Conservation (phyloP, 2,113 vertebrate genomes). For the Phaetusa simplex region DNA sequence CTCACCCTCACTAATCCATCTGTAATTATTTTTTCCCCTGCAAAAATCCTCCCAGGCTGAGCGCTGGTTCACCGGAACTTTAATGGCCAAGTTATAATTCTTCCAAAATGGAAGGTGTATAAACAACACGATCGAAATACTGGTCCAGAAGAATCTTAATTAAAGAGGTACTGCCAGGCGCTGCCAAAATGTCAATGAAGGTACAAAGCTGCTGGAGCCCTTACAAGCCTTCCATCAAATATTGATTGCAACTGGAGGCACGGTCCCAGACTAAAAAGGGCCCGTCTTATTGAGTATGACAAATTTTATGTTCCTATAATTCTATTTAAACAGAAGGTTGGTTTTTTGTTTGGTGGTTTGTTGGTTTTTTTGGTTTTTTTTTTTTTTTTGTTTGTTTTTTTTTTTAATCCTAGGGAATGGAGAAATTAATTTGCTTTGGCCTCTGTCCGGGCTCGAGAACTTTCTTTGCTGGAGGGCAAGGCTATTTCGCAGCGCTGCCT, state of each 20-base stretch:
- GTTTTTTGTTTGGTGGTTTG: neutral
- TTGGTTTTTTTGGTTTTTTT: too few relatives aligned
- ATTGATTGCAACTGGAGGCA: constrained; percentile 54
- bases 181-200: constrained; percentile 49
- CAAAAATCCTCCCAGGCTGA: neutral
- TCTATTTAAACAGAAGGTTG: constrained; percentile 30
- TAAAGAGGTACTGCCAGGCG: constrained; percentile 47
- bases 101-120: constrained; percentile 34
- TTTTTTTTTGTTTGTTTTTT: neutral
- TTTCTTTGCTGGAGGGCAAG: constrained; percentile 1
- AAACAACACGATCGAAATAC: constrained; percentile 37
- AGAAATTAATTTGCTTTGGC: constrained; percentile 33
- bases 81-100: constrained; percentile 25
- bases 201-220: constrained; percentile 50
- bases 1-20: constrained; percentile 6
- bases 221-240: constrained; percentile 62
- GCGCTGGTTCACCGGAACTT: constrained; percentile 9
- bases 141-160: constrained; percentile 52
- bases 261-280: neutral
- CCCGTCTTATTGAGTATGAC: constrained; percentile 41
- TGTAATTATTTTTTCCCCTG: neutral
- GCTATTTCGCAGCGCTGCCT: neutral
- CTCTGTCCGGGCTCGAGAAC: neutral
- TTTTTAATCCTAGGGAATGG: neutral
- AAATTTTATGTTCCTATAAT: constrained; percentile 58